Evolutionary conservation across 1,140 invertebrate species (phyloP).

Genomic region (Drosophila chauvacae): DNA sequence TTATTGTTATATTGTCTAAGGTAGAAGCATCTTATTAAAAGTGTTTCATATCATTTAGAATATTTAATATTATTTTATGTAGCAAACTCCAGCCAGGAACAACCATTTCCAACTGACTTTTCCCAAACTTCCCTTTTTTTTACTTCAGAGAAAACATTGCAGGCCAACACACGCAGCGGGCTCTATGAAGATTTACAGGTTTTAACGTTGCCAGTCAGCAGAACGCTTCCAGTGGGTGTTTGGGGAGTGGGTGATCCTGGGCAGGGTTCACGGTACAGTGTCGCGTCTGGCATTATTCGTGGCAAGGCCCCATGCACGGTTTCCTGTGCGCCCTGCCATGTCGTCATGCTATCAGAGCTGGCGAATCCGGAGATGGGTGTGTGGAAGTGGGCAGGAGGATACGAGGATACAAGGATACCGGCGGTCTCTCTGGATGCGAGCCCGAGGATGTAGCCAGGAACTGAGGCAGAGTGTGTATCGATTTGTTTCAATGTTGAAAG

Average conservation of each 20-base stretch:
- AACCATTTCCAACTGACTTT: not conserved
- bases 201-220: constrained; percentile 82
- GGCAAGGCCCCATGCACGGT: constrained; percentile 65
- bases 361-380: constrained; percentile 12
- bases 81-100: not conserved
- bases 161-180: constrained; percentile 71
- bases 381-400: not conserved
- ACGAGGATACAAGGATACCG: constrained; percentile 10
- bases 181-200: constrained; percentile 82
- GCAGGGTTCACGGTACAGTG: constrained; percentile 52
- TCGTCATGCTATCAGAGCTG: constrained; percentile 68
- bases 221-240: constrained; percentile 45
- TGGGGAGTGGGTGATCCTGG: constrained; percentile 15
- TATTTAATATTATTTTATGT: not conserved
- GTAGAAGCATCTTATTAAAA: too few relatives aligned
- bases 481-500: constrained; percentile 48
- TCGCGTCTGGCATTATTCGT: constrained; percentile 79
- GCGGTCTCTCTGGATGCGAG: constrained; percentile 9
- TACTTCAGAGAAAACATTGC: constrained; percentile 31
- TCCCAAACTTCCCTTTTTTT: not conserved
- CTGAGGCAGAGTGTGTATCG: constrained; percentile 54
- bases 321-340: constrained; percentile 75
- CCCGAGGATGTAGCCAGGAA: constrained; percentile 9
- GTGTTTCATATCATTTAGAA: too few relatives aligned
- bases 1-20: too few relatives aligned